Base-by-base conservation (phyloP, 2,888 invertebrate genomes). In the Hypsopygia costalis region DNA sequence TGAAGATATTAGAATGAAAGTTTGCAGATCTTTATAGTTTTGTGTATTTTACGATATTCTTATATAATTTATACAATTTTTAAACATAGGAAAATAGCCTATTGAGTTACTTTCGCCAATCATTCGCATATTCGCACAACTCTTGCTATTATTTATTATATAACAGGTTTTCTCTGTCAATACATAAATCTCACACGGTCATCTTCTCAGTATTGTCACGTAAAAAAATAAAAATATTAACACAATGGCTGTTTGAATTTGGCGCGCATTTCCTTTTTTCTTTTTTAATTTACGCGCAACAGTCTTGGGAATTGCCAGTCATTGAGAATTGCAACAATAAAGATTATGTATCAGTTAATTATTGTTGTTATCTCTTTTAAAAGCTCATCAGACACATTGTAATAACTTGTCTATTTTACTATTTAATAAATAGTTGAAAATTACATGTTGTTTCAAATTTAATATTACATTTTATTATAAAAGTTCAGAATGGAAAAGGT, bases 101-200 rank as follows among this genome's bases (percentile, higher is more conserved):
- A n/a, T n/a, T n/a, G n/a, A n/a, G n/a, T n/a, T n/a, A n/a, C n/a
- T n/a, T n/a, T n/a, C n/a, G n/a, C n/a, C n/a, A 25, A 4, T 25
- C 8, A 25, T 6, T 6, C 3, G 3, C 7, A 25, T 6, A 25
- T 25, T 25, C 25, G 25, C 25, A 16, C 25, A 25, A 25, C 25
- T 25, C 6, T 25, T 25, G 25, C 25, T 6, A 25, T 25, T 25
- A 25, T 25, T 25, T 25, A 25, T 25, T 25, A 25, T 25, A 7
- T 25, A 25, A 25, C 25, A 25, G n/a, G 25, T 25, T 7, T n/a
- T 6, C 25, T 25, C 25, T 25, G 25, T 25, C 25, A 25, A 25
- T 25, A 21, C 21, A 21, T 21, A 29, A 37, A 37, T 30, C 36
- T 37, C 36, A 30, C 36, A 37, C 22, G 36, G 36, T 30, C 30